phyloP scores from a whole-genome alignment of 2,888 invertebrate genomes.

The Agriopis marginaria region DNA sequence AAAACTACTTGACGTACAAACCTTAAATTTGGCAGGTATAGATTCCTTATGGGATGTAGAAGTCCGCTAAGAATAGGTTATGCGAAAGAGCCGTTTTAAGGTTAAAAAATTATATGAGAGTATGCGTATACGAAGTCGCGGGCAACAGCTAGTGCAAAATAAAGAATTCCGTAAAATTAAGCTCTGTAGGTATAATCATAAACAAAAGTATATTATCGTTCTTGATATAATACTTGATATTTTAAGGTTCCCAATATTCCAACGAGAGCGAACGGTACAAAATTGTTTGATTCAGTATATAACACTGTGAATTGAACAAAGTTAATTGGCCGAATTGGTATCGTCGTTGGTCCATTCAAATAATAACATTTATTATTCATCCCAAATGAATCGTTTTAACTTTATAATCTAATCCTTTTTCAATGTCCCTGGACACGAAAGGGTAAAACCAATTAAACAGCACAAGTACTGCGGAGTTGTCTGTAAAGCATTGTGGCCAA shows the following conservation, averaged over 20 bases:
- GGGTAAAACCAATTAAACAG: conserved; percentile 24
- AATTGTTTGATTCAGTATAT: conserved; percentile 20
- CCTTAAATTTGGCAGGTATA: too few relatives aligned
- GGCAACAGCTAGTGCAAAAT: too few relatives aligned
- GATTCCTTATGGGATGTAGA: too few relatives aligned
- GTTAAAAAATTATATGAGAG: too few relatives aligned
- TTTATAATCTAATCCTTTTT: conserved; percentile 26
- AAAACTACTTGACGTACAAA: too few relatives aligned
- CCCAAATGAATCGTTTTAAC: conserved; percentile 25
- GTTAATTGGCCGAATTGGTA: conserved; percentile 22
- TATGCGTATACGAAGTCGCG: too few relatives aligned
- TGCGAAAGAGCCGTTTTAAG: too few relatives aligned
- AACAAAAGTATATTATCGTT: too few relatives aligned
- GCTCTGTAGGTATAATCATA: too few relatives aligned
- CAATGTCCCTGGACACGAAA: conserved; percentile 23
- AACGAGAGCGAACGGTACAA: conserved; percentile 14
- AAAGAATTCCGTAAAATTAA: too few relatives aligned
- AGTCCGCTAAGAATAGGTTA: too few relatives aligned
- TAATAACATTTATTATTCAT: conserved; percentile 26
- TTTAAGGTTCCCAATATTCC: conserved; percentile 6
- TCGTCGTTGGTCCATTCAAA: conserved; percentile 19
- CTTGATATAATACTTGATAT: background rate
- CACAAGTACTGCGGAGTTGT: conserved; percentile 1
- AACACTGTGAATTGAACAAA: conserved; percentile 22
- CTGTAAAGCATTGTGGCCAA: background rate